A percentile compares a stretch with the other conserved stretches of the same genome.
Conservation (phyloP, 2,113 vertebrate species). For the Aphyosemion australe region DNA sequence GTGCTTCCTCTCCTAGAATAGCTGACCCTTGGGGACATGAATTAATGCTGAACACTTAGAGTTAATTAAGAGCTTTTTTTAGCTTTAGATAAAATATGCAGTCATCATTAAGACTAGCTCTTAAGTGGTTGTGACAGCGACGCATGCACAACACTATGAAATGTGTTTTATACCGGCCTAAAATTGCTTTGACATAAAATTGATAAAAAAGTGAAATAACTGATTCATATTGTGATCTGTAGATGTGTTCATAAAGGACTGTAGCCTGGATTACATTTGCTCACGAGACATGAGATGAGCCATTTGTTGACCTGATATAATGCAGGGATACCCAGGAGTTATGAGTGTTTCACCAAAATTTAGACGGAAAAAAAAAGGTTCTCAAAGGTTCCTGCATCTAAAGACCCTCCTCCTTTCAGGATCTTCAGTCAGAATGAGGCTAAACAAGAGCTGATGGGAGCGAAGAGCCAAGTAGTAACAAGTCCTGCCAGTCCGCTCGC, state of each 20-base stretch:
- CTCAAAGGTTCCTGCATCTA: constrained; percentile 1
- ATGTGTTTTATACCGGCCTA: no score
- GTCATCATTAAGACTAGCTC: constrained; percentile 38
- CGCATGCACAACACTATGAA: constrained; percentile 1
- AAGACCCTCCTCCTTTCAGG: constrained; percentile 22
- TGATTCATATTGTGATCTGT: no score
- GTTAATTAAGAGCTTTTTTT: constrained; percentile 43
- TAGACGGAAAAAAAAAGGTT: no score
- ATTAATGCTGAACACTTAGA: constrained; percentile 38
- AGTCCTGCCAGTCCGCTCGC: constrained; percentile 61
- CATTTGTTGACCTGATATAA: no score
- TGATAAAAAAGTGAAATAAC: no score
- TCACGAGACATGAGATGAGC: no score
- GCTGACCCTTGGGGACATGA: constrained; percentile 31
- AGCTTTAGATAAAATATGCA: constrained; percentile 43
- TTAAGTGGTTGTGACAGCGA: constrained; percentile 17
- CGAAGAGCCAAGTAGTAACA: constrained; percentile 65
- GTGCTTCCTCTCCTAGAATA: constrained; percentile 8
- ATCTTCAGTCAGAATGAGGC: constrained; percentile 35
- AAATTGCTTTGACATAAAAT: no score
- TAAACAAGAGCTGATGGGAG: constrained; percentile 55
- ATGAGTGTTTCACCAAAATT: no score
- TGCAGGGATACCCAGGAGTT: no score
- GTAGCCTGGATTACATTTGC: no score
- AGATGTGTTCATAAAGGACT: no score